Evolutionary conservation across 1,140 invertebrate species (phyloP), one percentile per base, ranked within the genome.

Genomic region (Agrilus planipennis): DNA sequence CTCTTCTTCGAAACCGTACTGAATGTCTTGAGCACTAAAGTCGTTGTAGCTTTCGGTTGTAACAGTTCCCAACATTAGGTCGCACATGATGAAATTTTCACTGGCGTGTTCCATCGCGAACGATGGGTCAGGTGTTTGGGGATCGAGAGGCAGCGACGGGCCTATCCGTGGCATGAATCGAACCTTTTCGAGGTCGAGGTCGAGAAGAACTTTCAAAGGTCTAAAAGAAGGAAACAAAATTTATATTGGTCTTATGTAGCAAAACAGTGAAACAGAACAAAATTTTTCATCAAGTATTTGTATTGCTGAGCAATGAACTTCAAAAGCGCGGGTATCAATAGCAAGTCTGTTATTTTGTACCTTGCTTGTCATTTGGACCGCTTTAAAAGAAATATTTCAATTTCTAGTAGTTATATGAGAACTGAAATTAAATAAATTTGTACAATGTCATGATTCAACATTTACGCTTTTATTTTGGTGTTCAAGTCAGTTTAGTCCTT

Each of bases 21-120:
- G 71, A 6, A 86, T 77, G 42, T 84, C 81, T 34, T 79, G 73
- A 34, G 77, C 77, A 61, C 70, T 81, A 57, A 85, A 83, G 52
- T 81, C 81, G 48, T 75, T 69, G 52, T 80, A 82, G 51, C 79
- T 81, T 60, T 86, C 82, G 2, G 79, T 82, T 0, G 77, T 81
- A 0, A 79, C 70, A 3, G 79, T 74, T 3, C 80, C 78, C 0
- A 84, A 60, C 39, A 83, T 73, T 34, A 84, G 62, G 30, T 79
- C 73, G 41, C 77, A 73, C 11, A 72, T 73, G 28, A 82, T 73
- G 57, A 84, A 84, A 27, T 70, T 69, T 39, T 79, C 77, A 51
- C 76, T 78, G 32, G 70, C 69, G 27, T 70, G 62, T 47, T 82
- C 80, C 69, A 82, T 76, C 31, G 76, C 71, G 23, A 67, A 58